These are phyloP conservation scores for Drosophila sp. DNA, from an alignment of 1,140 invertebrate genomes.

Conservation along the genomic window DNA sequence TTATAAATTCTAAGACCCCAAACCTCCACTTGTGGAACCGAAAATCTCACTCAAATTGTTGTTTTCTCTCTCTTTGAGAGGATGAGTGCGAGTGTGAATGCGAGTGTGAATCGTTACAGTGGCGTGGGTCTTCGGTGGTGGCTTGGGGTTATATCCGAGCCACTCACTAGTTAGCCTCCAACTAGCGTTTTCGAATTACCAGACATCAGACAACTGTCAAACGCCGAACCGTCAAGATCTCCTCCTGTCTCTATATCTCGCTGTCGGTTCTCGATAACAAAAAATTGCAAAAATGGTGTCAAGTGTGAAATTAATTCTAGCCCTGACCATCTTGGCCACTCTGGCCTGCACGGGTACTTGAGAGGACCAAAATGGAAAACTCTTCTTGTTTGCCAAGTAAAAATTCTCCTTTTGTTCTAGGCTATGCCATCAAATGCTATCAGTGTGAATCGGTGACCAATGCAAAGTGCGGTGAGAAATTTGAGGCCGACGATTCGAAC, in stretches of 20 bases:
- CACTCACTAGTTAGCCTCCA: not conserved
- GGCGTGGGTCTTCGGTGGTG: constrained; percentile 3
- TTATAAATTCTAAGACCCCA: constrained; percentile 52
- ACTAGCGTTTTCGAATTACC: constrained; percentile 23
- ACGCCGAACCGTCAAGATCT: constrained; percentile 46
- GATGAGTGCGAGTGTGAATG: constrained; percentile 20
- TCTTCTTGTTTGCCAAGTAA: not conserved
- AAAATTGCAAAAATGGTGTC: constrained; percentile 63
- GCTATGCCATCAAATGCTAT: constrained; percentile 75
- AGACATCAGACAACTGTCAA: constrained; percentile 36
- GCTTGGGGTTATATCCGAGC: not conserved
- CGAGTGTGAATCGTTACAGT: constrained; percentile 21
- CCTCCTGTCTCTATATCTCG: not conserved
- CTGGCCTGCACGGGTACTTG: constrained; percentile 65
- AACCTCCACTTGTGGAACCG: too few species aligned
- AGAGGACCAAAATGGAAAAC: not conserved
- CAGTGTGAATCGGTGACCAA: constrained; percentile 61
- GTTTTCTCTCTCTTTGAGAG: constrained; percentile 28
- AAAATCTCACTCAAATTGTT: constrained; percentile 16
- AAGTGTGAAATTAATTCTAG: constrained; percentile 60
- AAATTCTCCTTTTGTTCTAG: constrained; percentile 25
- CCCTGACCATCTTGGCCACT: constrained; percentile 62
- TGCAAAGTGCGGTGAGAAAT: constrained; percentile 64
- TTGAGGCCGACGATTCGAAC: constrained; percentile 49
- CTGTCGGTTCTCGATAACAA: constrained; percentile 4